Evolutionary conservation across 2,888 invertebrate genomes (phyloP).

Genomic region (Idaea aversata): DNA sequence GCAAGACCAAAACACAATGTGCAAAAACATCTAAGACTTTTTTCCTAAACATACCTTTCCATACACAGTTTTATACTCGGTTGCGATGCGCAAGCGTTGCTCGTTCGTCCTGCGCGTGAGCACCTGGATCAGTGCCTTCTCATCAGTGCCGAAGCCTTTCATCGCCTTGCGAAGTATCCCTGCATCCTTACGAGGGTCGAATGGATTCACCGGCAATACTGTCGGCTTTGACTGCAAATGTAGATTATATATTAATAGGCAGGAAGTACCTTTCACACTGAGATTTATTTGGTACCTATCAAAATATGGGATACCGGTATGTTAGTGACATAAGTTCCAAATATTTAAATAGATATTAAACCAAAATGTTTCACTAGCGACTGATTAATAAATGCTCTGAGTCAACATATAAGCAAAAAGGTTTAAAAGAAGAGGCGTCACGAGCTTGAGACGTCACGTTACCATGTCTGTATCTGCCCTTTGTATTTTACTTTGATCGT

Average conservation of each 20-base stretch:
- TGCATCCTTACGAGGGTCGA: conserved; percentile 90
- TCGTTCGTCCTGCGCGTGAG: conserved; percentile 90
- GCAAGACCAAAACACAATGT: neutral
- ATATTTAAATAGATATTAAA: too few relatives aligned
- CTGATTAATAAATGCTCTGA: neutral
- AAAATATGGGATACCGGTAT: neutral
- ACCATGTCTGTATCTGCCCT: conserved; percentile 5
- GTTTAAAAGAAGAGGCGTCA: neutral
- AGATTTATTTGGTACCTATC: neutral
- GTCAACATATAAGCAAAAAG: neutral
- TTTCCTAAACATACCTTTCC: conserved; percentile 84
- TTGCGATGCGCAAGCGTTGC: conserved; percentile 91
- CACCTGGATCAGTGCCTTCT: conserved; percentile 92
- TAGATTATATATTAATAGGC: neutral
- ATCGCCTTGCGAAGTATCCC: conserved; percentile 91
- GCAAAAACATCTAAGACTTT: neutral
- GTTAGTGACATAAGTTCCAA: too few relatives aligned
- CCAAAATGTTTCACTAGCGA: too few relatives aligned
- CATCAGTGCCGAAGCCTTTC: conserved; percentile 96
- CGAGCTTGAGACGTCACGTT: neutral
- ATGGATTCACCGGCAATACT: conserved; percentile 86
- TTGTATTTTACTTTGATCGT: too few relatives aligned
- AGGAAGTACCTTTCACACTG: neutral
- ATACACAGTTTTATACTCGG: conserved; percentile 91
- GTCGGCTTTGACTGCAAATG: conserved; percentile 85